Evolutionary conservation across 2,888 invertebrate genomes (phyloP).

Genomic region (Sinelater perroti): DNA sequence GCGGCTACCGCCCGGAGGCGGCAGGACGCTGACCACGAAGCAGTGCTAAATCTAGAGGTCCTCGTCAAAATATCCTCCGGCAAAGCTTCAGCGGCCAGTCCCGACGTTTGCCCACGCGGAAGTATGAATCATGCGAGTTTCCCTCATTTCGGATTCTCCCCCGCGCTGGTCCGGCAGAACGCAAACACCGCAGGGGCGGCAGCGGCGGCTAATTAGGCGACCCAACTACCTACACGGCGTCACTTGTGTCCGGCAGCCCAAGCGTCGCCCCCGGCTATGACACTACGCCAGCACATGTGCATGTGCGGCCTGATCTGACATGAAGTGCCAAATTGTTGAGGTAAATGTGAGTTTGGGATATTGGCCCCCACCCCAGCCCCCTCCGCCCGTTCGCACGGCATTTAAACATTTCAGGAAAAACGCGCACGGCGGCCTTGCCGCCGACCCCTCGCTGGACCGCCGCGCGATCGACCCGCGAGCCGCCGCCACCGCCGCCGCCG

Average conservation of each 20-base stretch:
- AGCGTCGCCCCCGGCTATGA: no score
- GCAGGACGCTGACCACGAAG: no score
- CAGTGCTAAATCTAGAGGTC: constrained; percentile 29
- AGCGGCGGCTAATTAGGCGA: no score
- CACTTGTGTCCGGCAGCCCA: no score
- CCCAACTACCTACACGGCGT: no score
- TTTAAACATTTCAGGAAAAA: constrained; percentile 48
- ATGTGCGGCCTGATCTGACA: constrained; percentile 27
- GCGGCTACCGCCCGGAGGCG: no score
- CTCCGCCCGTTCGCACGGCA: constrained; percentile 37
- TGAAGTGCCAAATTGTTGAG: constrained; percentile 43
- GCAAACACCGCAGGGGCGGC: constrained; percentile 50
- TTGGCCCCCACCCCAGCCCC: constrained; percentile 46
- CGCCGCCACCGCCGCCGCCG: no score
- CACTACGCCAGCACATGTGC: constrained; percentile 32
- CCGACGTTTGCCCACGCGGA: constrained; percentile 54
- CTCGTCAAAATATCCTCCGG: constrained; percentile 39
- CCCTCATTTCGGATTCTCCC: constrained; percentile 57
- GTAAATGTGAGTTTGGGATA: constrained; percentile 45
- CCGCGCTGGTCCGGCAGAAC: constrained; percentile 52
- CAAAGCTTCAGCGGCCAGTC: constrained; percentile 45
- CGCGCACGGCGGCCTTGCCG: constrained; percentile 27
- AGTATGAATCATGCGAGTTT: constrained; percentile 58
- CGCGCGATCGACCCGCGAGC: neutral
- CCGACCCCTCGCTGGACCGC: neutral